These are phyloP conservation scores for Hydractinia echinata DNA, from an alignment of 30 jellyfish, hydroid and myxozoan species.

Conservation along the genomic window DNA sequence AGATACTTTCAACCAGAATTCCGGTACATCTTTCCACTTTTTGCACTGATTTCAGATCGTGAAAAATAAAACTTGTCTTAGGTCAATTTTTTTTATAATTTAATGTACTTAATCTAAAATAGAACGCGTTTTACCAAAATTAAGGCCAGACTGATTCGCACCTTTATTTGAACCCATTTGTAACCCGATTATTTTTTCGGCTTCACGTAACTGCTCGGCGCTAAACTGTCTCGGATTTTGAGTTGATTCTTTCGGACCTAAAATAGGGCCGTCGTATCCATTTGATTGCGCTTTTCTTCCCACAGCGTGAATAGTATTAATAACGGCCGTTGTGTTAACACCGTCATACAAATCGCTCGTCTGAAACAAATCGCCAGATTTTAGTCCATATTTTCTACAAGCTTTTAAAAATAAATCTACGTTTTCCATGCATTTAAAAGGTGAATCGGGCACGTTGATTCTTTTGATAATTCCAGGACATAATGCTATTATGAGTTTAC, in stretches of 20 bases:
- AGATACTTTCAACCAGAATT: no score
- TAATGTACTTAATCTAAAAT: conserved; percentile 59
- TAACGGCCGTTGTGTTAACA: conserved; percentile 53
- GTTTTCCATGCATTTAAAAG: conserved; percentile 64
- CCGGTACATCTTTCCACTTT: no score
- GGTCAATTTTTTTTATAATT: no score
- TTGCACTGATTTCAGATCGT: no score
- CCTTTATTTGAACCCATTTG: conserved; percentile 99
- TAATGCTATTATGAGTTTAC: conserved; percentile 30
- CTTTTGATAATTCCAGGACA: conserved; percentile 34
- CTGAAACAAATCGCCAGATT: conserved; percentile 33
- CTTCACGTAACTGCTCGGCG: conserved; percentile 78
- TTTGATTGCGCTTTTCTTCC: conserved; percentile 69
- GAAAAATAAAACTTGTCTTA: no score
- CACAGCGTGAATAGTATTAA: conserved; percentile 75
- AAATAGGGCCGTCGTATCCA: conserved; percentile 67
- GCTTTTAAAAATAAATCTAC: conserved; percentile 32
- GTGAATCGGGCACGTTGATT: conserved; percentile 41
- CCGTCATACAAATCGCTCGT: conserved; percentile 53
- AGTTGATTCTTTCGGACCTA: conserved; percentile 94
- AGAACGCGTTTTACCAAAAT: conserved; percentile 91
- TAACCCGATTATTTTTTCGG: conserved; percentile 68
- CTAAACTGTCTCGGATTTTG: conserved; percentile 76
- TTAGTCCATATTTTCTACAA: conserved; percentile 37
- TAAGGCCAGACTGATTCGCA: conserved; percentile 97